Conservation (phyloP, 2,113 vertebrate genomes). For the Anolis carolinensis region DNA sequence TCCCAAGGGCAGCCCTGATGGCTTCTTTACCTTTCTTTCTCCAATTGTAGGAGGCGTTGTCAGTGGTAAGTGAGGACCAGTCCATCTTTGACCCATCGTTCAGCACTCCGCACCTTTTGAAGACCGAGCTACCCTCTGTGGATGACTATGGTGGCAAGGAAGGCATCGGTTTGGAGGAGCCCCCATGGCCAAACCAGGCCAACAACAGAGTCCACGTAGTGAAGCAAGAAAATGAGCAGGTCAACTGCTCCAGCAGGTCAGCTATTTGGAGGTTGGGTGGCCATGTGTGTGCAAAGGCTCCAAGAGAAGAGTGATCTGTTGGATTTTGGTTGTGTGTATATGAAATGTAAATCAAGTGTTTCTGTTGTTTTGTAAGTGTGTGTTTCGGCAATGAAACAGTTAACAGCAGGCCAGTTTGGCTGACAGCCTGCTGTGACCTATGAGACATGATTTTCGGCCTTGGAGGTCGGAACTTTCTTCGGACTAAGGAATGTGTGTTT, state of each 20-base stretch:
- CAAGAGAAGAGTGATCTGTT: too few relatives aligned
- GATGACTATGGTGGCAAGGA: constrained; percentile 72
- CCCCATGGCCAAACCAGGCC: constrained; percentile 70
- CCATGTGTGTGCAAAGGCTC: neutral
- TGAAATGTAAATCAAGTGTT: too few relatives aligned
- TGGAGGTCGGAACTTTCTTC: too few relatives aligned
- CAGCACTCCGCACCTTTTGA: constrained; percentile 72
- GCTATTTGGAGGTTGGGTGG: neutral
- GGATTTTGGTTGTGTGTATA: too few relatives aligned
- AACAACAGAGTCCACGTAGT: constrained; percentile 32
- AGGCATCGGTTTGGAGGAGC: constrained; percentile 72
- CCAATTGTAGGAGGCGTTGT: constrained; percentile 79
- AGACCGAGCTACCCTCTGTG: constrained; percentile 75
- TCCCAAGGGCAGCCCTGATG: neutral
- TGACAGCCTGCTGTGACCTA: too few relatives aligned
- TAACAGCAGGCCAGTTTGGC: too few relatives aligned
- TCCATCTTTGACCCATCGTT: constrained; percentile 80
- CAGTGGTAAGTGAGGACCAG: constrained; percentile 83
- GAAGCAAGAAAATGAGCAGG: constrained; percentile 76
- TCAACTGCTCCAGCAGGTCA: constrained; percentile 85
- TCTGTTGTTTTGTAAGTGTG: too few relatives aligned
- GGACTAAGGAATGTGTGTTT: too few relatives aligned
- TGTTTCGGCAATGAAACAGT: too few relatives aligned
- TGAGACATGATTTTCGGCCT: too few relatives aligned
- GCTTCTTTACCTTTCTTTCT: neutral